Evolutionary conservation across 2,797 vertebrate species (phyloP), one percentile per base, ranked within the genome.

Genomic region (Mormyrus proboscirostris): DNA sequence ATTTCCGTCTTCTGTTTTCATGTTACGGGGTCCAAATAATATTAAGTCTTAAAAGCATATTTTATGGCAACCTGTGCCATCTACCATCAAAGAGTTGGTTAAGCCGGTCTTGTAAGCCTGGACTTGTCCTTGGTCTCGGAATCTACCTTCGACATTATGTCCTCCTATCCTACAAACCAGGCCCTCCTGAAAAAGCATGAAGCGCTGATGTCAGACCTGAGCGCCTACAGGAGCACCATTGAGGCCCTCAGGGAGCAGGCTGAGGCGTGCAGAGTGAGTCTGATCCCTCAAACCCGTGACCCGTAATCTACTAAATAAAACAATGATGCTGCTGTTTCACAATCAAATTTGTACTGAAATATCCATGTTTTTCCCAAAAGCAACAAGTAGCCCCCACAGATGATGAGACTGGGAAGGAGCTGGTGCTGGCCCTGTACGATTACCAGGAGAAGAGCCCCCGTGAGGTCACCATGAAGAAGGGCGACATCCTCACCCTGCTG

Each of bases 331-430:
- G 25, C 29, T 73, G 65, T 73, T 38, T 38, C 29, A 2, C 12
- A 38, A 73, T 12, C 65, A 4, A 12, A 14, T 73, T 33, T 38
- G 29, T 73, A 29, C 29, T 73, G 65, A 44, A 88, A 44, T 53
- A 25, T 38, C 14, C 41, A 1, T 25, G 22, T 51, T 53, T 79
- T 29, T 89, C 79, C 82, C 47, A 86, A 38, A 49, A 99, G 99
- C 99, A 99, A 98, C 99, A 99, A 98, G 98, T 99, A 90, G 98
- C 98, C 25, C 99, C 99, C 19, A 98, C 97, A 4, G 98, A 99
- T 83, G 98, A 99, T 14, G 98, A 99, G 95, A 99, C 98, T 0
- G 99, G 98, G 0, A 99, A 99, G 91, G 99, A 99, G 93, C 95
- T 99, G 0, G 99, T 99, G 12, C 92, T 99, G 91, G 99, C 98